Evolutionary conservation across 2,888 invertebrate species (phyloP).

Genomic region (Aethes cnicana): DNA sequence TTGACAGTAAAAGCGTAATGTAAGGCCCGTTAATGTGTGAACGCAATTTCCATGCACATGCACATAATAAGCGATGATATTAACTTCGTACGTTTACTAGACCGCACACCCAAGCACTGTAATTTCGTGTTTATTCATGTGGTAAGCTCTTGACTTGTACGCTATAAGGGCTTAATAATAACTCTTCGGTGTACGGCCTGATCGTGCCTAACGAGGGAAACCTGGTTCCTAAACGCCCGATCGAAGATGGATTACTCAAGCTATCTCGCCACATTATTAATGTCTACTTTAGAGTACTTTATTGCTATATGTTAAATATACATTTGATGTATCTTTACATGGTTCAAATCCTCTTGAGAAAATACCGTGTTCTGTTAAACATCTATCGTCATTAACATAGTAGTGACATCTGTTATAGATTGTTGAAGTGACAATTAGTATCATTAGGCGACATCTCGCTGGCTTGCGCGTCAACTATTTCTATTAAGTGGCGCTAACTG

Average conservation of each 20-base stretch:
- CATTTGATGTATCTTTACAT: too few relatives aligned
- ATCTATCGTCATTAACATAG: conserved; percentile 5
- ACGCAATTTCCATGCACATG: conserved; percentile 13
- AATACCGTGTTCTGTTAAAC: too few relatives aligned
- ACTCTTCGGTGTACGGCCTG: conserved; percentile 11
- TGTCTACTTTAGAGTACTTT: conserved; percentile 19
- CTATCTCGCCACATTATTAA: conserved; percentile 21
- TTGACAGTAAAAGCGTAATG: conserved; percentile 6
- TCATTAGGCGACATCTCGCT: conserved; percentile 18
- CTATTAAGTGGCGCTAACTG: background rate
- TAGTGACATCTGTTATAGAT: conserved; percentile 19
- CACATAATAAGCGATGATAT: conserved; percentile 13
- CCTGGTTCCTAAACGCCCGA: conserved; percentile 10
- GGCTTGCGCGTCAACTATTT: conserved; percentile 5
- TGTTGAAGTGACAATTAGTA: conserved; percentile 9
- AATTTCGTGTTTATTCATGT: conserved; percentile 13
- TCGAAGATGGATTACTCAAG: conserved; percentile 17
- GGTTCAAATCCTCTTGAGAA: too few relatives aligned
- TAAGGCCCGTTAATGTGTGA: conserved; percentile 12
- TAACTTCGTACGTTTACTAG: conserved; percentile 3
- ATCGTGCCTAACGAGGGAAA: conserved; percentile 25
- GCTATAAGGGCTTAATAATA: conserved; percentile 9
- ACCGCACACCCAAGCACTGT: conserved; percentile 11
- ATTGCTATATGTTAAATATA: conserved; percentile 14
- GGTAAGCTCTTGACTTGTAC: conserved; percentile 5